These are phyloP conservation scores for Gastrophryne carolinensis DNA, from an alignment of 2,797 vertebrate genomes.

Conservation along the genomic window DNA sequence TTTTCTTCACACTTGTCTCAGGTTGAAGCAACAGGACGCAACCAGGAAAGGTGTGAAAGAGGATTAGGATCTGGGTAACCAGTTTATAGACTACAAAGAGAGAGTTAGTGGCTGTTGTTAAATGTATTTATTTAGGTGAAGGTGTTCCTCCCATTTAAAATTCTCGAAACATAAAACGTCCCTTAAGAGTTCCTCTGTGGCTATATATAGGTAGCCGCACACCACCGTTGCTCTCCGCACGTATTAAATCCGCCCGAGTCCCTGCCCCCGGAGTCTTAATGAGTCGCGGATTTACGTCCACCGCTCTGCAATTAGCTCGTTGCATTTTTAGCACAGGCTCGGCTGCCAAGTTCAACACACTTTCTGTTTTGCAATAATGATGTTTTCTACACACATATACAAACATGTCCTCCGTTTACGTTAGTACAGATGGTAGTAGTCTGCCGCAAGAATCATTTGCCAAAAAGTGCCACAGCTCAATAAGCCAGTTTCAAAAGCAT, in stretches of 20 bases:
- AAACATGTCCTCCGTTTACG: constrained; percentile 65
- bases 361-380: constrained; percentile 62
- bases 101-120: too few species aligned
- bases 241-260: not conserved
- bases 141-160: too few species aligned
- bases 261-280: not conserved
- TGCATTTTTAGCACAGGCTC: constrained; percentile 19
- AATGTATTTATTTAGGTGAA: too few species aligned
- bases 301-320: not conserved
- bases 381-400: constrained; percentile 50
- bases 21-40: too few species aligned
- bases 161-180: too few species aligned
- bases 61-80: too few species aligned
- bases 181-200: too few species aligned
- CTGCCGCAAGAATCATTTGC: constrained; percentile 62
- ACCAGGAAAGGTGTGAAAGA: too few species aligned
- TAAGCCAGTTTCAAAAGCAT: constrained; percentile 63
- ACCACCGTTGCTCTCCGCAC: not conserved
- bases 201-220: not conserved
- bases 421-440: constrained; percentile 67
- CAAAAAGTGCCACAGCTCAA: constrained; percentile 61
- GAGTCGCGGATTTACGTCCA: not conserved
- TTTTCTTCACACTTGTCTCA: too few species aligned
- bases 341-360: constrained; percentile 41
- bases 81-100: too few species aligned